Evolutionary conservation across 1,140 invertebrate species (phyloP).

Genomic region (Trachymyrmex cornetzi): DNA sequence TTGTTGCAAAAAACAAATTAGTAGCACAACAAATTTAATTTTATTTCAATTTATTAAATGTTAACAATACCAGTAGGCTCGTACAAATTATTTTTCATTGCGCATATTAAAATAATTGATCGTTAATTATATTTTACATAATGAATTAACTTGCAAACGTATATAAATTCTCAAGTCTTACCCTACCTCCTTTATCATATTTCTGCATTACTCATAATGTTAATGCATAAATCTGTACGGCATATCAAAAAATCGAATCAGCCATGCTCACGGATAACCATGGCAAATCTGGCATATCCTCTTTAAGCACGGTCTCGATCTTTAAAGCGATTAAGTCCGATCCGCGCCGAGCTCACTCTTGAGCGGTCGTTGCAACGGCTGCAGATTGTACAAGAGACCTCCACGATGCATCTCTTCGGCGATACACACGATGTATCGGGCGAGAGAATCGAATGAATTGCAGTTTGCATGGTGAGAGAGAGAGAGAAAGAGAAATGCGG

Average conservation of each 20-base stretch:
- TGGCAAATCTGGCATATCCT: constrained; percentile 69
- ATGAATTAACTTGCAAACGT: neutral
- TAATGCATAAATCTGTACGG: constrained; percentile 47
- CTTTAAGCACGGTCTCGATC: constrained; percentile 72
- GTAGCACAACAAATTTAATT: neutral
- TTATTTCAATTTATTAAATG: neutral
- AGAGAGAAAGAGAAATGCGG: constrained; percentile 68
- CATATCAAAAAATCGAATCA: constrained; percentile 37
- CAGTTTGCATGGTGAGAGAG: constrained; percentile 64
- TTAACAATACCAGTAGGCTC: neutral
- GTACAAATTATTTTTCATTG: constrained; percentile 3
- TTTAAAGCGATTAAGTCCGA: constrained; percentile 72
- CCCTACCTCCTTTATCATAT: neutral
- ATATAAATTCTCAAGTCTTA: constrained; percentile 3
- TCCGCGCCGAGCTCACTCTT: constrained; percentile 68
- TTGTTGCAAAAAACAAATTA: neutral
- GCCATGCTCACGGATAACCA: constrained; percentile 28
- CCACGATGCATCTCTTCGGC: constrained; percentile 64
- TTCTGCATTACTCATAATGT: constrained; percentile 29
- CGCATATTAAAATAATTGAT: neutral
- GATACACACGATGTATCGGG: constrained; percentile 35
- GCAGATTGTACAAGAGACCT: constrained; percentile 70
- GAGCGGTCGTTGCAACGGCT: constrained; percentile 70
- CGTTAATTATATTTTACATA: neutral
- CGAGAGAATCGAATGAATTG: constrained; percentile 69